Conservation (phyloP, 2,888 invertebrate genomes). For the Hydraecia micacea region DNA sequence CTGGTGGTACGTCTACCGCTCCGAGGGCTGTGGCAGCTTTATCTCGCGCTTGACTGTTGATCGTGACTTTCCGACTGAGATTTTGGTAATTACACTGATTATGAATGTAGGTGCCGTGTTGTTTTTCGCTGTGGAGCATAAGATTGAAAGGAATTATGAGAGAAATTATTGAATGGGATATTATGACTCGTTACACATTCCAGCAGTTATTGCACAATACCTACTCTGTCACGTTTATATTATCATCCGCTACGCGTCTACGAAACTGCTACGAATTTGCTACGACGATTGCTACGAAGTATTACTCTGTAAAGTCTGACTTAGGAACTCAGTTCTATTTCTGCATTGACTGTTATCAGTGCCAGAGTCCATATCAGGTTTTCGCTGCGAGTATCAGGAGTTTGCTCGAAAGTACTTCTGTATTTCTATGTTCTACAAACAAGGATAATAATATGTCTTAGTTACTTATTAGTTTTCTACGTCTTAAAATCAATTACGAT, state of each 20-base stretch:
- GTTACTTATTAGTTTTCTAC: not conserved
- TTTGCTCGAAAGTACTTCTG: not conserved
- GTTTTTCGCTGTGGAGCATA: constrained; percentile 55
- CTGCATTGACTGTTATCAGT: not conserved
- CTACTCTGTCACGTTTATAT: not conserved
- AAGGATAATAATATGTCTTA: not conserved
- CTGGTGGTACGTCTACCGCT: constrained; percentile 78
- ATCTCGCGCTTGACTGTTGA: constrained; percentile 87
- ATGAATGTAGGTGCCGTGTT: constrained; percentile 82
- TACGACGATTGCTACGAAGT: constrained; percentile 38
- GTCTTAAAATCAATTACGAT: not conserved
- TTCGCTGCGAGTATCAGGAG: not conserved
- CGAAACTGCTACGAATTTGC: constrained; percentile 38
- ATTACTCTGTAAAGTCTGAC: not conserved
- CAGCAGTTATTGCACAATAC: not conserved
- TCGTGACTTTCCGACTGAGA: constrained; percentile 89
- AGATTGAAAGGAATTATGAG: constrained; percentile 36
- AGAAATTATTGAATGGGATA: constrained; percentile 18
- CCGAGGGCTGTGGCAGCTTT: constrained; percentile 85
- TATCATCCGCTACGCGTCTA: constrained; percentile 17
- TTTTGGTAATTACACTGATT: constrained; percentile 89
- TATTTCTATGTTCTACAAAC: not conserved
- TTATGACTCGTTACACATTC: not conserved
- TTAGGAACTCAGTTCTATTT: not conserved
- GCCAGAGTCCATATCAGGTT: not conserved